Base-by-base conservation (phyloP, 2,888 invertebrate species). In the Thecocarcelia acutangulata region DNA sequence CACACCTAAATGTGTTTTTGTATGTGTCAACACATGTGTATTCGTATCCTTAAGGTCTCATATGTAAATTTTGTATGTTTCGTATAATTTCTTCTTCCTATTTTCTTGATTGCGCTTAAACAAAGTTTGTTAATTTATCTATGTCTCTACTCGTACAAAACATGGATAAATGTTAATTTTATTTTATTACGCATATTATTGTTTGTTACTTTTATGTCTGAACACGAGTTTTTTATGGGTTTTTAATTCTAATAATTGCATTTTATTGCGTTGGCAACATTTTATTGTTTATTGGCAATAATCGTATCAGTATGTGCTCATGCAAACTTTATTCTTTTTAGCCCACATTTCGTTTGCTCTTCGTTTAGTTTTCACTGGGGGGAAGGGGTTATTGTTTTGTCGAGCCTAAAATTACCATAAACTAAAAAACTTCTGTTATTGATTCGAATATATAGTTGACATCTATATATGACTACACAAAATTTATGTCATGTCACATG, bases 221-320 rank as follows among this genome's bases (percentile, higher is more conserved):
- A 54, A 70, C 80, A 83, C 77, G 80, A 78, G 76, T 83, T 75
- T 81, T 75, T 85, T 85, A 85, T 84, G 80, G 80, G 79, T 69
- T 84, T 84, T 84, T 85, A 84, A 85, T 85, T 80, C 77, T 75
- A 83, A 83, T 85, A 85, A 84, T 84, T 85, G 84, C 79, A 78
- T 68, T 84, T 84, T 84, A 84, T 84, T 84, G 84, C 84, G 83
- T 85, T 85, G 80, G 83, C 75, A 84, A 85, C 84, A 84, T 85
- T 84, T 84, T 84, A 85, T 84, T 85, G 84, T 84, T 84, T 85
- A 85, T 84, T 83, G 84, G 66, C 80, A 81, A 84, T 85, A 84
- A 83, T 83, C 82, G 75, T 82, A 77, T 69, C 74, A 81, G 19
- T 13, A 37, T 6, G 15, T 46, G 15, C 33, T 17, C 4, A 19